Conservation (phyloP, 1,140 invertebrate species). For the Mycetomoellerius zeteki region DNA sequence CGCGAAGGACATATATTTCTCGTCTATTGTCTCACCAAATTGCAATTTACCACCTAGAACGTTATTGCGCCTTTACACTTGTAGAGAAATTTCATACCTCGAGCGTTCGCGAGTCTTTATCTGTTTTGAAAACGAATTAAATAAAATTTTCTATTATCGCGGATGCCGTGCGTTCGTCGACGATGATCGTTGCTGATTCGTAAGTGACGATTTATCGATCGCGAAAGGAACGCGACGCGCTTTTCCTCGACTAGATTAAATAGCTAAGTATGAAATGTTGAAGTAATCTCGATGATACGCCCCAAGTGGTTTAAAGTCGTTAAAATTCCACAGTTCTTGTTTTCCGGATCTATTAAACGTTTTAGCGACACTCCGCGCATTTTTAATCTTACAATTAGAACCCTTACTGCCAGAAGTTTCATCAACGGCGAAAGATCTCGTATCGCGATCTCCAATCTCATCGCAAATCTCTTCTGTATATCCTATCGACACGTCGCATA, state of each 20-base stretch:
- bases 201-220: not conserved
- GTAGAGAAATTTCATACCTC: constrained; percentile 54
- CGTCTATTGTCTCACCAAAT: constrained; percentile 49
- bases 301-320: constrained; percentile 53
- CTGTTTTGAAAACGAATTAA: constrained; percentile 41
- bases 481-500: not conserved
- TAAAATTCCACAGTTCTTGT: constrained; percentile 10
- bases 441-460: not conserved
- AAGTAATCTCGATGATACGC: constrained; percentile 47
- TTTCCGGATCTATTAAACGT: constrained; percentile 36
- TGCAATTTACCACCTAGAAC: constrained; percentile 38
- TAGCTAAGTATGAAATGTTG: constrained; percentile 49
- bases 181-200: not conserved
- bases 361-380: constrained; percentile 15
- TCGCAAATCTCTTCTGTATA: constrained; percentile 18
- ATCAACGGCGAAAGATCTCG: not conserved
- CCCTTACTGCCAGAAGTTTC: constrained; percentile 51
- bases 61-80: constrained; percentile 53
- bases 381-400: constrained; percentile 24
- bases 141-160: constrained; percentile 28
- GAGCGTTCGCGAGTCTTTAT: constrained; percentile 27
- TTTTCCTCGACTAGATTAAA: constrained; percentile 36
- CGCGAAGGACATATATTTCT: constrained; percentile 7
- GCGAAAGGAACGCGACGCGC: constrained; percentile 4
- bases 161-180: constrained; percentile 11